Conservation (phyloP, 1,140 invertebrate species). For the Drosophila watanabei region DNA sequence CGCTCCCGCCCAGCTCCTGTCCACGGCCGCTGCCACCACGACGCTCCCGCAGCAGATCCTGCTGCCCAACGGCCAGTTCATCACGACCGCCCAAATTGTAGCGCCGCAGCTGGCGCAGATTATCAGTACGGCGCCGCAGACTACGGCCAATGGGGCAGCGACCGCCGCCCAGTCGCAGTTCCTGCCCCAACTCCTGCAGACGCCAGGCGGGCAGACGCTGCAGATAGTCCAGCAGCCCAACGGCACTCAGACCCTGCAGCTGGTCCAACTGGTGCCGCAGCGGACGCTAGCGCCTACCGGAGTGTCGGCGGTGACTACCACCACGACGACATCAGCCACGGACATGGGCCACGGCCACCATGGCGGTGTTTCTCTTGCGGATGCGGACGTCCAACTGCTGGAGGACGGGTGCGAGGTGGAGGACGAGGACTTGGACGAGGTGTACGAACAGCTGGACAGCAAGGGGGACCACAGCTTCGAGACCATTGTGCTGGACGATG, state of each 20-base stretch:
- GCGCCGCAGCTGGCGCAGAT: slow-evolving; percentile 71
- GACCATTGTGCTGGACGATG: slow-evolving; percentile 80
- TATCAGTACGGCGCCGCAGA: slow-evolving; percentile 54
- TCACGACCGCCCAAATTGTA: slow-evolving; percentile 81
- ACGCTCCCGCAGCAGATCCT: slow-evolving; percentile 77
- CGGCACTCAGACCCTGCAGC: slow-evolving; percentile 77
- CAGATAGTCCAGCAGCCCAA: slow-evolving; percentile 83
- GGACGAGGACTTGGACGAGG: slow-evolving; percentile 69
- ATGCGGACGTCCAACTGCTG: slow-evolving; percentile 71
- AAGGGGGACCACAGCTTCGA: slow-evolving; percentile 71
- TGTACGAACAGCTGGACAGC: slow-evolving; percentile 66
- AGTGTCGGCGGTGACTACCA: slow-evolving; percentile 33
- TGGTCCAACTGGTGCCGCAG: slow-evolving; percentile 75
- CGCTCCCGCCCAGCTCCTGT: slow-evolving; percentile 59
- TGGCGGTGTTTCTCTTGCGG: slow-evolving; percentile 38
- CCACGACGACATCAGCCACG: slow-evolving; percentile 39
- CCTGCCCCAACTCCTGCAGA: slow-evolving; percentile 76
- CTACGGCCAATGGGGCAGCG: slow-evolving; percentile 35
- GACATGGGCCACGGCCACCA: slow-evolving; percentile 56
- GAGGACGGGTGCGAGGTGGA: slow-evolving; percentile 72
- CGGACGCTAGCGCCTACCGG: slow-evolving; percentile 47
- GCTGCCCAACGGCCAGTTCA: slow-evolving; percentile 83
- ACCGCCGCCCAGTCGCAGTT: slow-evolving; percentile 67
- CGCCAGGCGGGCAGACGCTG: slow-evolving; percentile 75
- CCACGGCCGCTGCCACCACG: slow-evolving; percentile 48